These are phyloP conservation scores for Dicrostonyx torquatus DNA, from an alignment of 2,797 vertebrate genomes.

Conservation along the genomic window DNA sequence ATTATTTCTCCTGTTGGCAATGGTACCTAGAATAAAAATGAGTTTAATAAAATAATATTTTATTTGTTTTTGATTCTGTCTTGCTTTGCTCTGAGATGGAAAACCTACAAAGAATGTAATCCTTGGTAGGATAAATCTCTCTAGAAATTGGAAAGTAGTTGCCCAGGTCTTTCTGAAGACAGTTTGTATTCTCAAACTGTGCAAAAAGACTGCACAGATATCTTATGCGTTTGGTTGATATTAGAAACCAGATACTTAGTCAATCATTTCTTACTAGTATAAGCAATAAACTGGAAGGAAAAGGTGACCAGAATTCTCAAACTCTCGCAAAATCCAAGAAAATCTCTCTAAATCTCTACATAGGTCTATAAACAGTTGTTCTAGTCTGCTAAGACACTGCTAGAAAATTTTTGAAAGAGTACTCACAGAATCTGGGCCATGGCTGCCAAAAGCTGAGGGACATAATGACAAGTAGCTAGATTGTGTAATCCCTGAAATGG, in stretches of 20 bases:
- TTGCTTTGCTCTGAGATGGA: constrained; percentile 7
- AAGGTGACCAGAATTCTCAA: background rate
- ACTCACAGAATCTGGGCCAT: background rate
- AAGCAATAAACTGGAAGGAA: background rate
- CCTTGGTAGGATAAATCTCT: background rate
- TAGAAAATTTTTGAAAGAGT: background rate
- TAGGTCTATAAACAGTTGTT: background rate
- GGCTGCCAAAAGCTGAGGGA: background rate
- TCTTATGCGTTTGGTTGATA: background rate
- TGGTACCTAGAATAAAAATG: constrained; percentile 27
- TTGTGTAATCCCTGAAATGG: background rate
- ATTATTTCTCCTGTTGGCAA: background rate
- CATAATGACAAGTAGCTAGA: background rate
- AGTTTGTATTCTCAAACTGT: background rate
- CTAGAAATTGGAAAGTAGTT: background rate
- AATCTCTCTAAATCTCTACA: background rate
- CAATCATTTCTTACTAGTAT: background rate
- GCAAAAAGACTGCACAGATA: background rate
- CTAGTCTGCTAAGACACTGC: background rate
- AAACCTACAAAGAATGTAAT: background rate
- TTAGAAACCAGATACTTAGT: background rate
- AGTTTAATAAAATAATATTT: constrained; percentile 22
- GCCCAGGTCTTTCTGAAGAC: background rate
- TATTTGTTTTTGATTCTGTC: background rate
- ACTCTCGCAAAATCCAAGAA: background rate